A percentile compares a stretch with the other conserved stretches of the same genome.
Conservation (phyloP, 1,140 invertebrate genomes). For the Euwallacea similis region DNA sequence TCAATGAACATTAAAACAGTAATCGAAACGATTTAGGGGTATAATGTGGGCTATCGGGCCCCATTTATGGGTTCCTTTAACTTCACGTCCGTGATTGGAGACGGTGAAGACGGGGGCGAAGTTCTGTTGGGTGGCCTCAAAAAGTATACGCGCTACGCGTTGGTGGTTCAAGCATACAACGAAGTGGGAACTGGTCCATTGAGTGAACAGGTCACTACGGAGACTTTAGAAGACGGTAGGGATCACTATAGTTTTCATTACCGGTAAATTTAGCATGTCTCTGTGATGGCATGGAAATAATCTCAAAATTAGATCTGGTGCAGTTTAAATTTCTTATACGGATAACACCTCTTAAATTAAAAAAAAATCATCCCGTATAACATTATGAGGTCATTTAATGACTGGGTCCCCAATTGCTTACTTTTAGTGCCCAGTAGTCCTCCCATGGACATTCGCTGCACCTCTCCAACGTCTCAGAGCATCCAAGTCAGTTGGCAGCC, state of each 20-base stretch:
- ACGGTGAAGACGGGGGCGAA: constrained; percentile 70
- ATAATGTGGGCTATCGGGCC: constrained; percentile 63
- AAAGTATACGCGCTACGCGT: constrained; percentile 77
- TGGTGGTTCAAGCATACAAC: constrained; percentile 86
- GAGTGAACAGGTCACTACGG: constrained; percentile 71
- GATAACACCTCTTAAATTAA: no score
- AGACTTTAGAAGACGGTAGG: constrained; percentile 80
- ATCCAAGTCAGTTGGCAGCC: constrained; percentile 83
- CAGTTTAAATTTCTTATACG: no score
- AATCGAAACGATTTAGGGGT: constrained; percentile 55
- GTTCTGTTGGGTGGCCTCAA: constrained; percentile 65
- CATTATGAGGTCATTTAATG: no score
- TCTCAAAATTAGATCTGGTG: no score
- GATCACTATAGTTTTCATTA: no score
- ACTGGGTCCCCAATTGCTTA: no score
- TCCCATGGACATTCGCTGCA: constrained; percentile 73
- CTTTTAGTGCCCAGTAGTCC: constrained; percentile 70
- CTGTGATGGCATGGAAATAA: no score
- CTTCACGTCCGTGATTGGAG: constrained; percentile 69
- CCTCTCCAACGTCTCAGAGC: constrained; percentile 71
- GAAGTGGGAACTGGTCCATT: constrained; percentile 79
- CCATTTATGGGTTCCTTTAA: constrained; percentile 60
- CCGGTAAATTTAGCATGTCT: no score
- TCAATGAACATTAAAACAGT: neutral
- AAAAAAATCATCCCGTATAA: no score